Base-by-base conservation (phyloP, 2,888 invertebrate genomes). In the Taenaris catops region DNA sequence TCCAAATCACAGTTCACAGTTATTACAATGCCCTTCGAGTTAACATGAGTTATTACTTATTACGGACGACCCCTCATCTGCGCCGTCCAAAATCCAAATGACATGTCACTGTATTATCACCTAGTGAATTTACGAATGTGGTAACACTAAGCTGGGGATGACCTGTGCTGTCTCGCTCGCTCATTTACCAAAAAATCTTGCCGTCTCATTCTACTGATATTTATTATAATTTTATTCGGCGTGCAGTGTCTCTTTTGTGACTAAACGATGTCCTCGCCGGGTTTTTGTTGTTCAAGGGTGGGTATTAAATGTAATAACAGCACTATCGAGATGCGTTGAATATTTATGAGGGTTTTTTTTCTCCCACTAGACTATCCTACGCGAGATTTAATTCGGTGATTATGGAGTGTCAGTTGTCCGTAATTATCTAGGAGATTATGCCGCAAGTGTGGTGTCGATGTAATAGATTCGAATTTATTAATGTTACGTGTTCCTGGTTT, bases 181-280 rank as follows among this genome's bases (percentile, higher is more conserved):
- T 4, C 37, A 6, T 37, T 11, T 8, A 28, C 7, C 25, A 24
- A 26, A 36, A 41, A 18, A 43, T 35, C 38, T 36, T 19, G 29
- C 42, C 28, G 21, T 68, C 65, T 53, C 64, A 38, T 56, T 71
- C 67, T 60, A 44, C 42, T 49, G 62, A 71, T 79, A 79, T 84
- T 83, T 84, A 84, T 84, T 80, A 80, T 84, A 81, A 84, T 84
- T 80, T 83, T 83, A 84, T 84, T 75, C 83, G 68, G 68, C 69
- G 73, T 47, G 37, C 42, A 50, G 49, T 44, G 54, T 56, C 53
- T 59, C 75, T 66, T 67, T 84, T 84, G 80, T 81, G 60, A 63
- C 44, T 84, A 84, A 84, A 83, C 76, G 78, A 62, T 66, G 70
- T 71, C 62, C 73, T 75, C 69, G 66, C 66, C 52, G 63, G 53